A percentile compares a stretch with the other conserved stretches of the same genome.
Conservation (phyloP, 2,797 vertebrate species). For the Poliocrania exsul region DNA sequence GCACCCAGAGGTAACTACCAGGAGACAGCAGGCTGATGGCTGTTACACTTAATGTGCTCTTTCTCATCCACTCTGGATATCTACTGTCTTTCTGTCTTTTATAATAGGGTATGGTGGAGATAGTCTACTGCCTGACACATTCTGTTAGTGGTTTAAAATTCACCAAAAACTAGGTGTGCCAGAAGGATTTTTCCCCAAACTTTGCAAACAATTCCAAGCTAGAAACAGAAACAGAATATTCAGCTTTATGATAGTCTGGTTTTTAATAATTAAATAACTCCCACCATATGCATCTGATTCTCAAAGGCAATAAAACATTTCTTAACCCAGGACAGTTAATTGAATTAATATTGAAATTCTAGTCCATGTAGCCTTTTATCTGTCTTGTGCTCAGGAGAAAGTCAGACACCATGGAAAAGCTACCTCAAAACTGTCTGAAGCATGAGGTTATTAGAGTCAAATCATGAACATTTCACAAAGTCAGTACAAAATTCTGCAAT, state of each 20-base stretch:
- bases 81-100: not conserved
- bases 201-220: not conserved
- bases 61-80: not conserved
- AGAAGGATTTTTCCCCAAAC: not conserved
- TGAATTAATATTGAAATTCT: not conserved
- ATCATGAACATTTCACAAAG: not conserved
- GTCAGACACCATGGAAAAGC: not conserved
- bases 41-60: not conserved
- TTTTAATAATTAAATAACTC: not conserved
- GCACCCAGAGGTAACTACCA: not conserved
- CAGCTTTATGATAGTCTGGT: not conserved
- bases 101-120: not conserved
- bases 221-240: not conserved
- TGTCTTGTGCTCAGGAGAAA: not conserved
- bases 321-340: not conserved
- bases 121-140: not conserved
- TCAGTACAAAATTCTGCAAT: not conserved
- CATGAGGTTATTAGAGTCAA: not conserved
- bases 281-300: not conserved
- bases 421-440: not conserved
- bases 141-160: not conserved
- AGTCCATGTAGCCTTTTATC: not conserved
- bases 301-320: not conserved
- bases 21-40: not conserved
- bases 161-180: not conserved